These are phyloP conservation scores for Dendrolimus pini DNA, from an alignment of 2,888 invertebrate species.

Conservation along the genomic window DNA sequence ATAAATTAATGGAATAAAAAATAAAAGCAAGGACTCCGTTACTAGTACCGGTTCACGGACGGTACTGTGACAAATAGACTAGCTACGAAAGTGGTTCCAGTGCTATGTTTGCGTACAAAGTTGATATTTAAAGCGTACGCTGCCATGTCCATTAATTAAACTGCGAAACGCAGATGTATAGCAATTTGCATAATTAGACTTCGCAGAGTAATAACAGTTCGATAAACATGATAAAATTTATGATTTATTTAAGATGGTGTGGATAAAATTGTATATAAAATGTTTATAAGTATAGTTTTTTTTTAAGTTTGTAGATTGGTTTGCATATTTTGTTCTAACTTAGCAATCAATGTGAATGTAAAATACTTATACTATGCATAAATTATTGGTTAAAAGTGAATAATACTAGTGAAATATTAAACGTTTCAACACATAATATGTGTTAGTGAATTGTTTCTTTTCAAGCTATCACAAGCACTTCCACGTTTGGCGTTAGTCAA, in stretches of 20 bases:
- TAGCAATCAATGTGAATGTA: too few species aligned
- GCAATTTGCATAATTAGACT: background rate
- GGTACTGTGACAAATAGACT: background rate
- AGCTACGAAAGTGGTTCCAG: background rate
- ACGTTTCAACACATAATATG: too few species aligned
- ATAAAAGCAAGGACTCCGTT: conserved; percentile 47
- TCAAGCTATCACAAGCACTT: too few species aligned
- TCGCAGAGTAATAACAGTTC: background rate
- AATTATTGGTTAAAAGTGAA: too few species aligned
- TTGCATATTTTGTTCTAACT: too few species aligned
- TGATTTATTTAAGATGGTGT: background rate
- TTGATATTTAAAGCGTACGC: background rate
- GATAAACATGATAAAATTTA: background rate
- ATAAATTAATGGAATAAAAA: conserved; percentile 41
- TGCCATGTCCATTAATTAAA: background rate
- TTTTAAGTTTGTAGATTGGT: too few species aligned
- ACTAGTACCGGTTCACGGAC: conserved; percentile 24
- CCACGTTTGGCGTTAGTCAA: too few species aligned
- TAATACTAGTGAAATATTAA: too few species aligned
- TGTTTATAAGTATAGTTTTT: background rate
- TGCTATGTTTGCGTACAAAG: background rate
- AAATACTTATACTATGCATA: too few species aligned
- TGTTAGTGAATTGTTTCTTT: too few species aligned
- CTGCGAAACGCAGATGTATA: background rate
- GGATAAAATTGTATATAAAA: background rate